Percentiles rank a stretch among this genome's conserved stretches.
These are phyloP conservation scores for Rhinolophus ferrumequinum DNA, from an alignment of 2,113 vertebrate genomes.

Conservation along the genomic window DNA sequence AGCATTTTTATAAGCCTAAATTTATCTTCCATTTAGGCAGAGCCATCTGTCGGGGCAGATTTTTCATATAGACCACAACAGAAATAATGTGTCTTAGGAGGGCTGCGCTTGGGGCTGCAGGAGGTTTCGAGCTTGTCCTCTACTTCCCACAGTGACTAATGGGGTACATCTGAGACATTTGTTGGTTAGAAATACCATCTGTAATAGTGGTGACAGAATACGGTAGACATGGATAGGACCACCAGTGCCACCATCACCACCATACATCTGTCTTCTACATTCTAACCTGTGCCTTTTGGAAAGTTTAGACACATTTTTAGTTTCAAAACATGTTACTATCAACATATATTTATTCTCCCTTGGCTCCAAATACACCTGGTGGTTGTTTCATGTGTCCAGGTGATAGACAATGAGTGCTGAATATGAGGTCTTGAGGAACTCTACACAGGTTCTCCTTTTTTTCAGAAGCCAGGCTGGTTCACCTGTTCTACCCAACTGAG, in stretches of 20 bases:
- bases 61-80: conserved; percentile 25
- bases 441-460: not conserved
- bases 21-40: conserved; percentile 20
- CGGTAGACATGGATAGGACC: not conserved
- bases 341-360: not conserved
- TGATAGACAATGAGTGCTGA: not conserved
- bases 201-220: not conserved
- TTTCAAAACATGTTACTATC: not conserved
- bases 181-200: not conserved
- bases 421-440: not conserved
- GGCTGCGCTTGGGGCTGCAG: not conserved
- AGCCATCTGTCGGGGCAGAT: conserved; percentile 37
- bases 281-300: not conserved
- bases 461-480: not conserved
- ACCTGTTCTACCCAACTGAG: not conserved
- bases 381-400: not conserved
- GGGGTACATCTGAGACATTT: not conserved
- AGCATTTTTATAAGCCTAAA: conserved; percentile 5
- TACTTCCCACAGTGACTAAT: not conserved
- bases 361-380: not conserved
- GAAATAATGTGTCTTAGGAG: not conserved
- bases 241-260: not conserved
- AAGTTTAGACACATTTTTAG: not conserved
- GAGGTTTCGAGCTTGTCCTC: not conserved
- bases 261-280: not conserved